Conservation (phyloP, 2,888 invertebrate species). For the Drosophila paramelanica region DNA sequence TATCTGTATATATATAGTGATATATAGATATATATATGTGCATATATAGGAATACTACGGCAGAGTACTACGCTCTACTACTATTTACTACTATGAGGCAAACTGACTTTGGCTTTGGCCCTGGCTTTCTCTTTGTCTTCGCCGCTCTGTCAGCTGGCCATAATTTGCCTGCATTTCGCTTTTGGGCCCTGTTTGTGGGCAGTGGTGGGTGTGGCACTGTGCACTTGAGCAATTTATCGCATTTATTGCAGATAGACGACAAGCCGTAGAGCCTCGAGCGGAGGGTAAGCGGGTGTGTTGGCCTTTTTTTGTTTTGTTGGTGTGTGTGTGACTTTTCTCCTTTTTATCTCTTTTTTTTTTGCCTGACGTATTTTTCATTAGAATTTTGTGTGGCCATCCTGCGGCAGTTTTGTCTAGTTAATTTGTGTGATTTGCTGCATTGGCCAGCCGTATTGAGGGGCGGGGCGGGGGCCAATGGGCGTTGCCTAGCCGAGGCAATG, state of each 20-base stretch:
- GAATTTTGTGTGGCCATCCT: slow-evolving; percentile 58
- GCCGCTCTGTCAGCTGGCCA: slow-evolving; percentile 7
- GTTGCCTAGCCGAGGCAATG: slow-evolving; percentile 6
- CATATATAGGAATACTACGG: slow-evolving; percentile 17
- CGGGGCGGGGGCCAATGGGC: slow-evolving; percentile 15
- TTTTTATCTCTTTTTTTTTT: not conserved
- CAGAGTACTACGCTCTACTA: slow-evolving; percentile 27
- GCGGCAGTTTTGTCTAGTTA: slow-evolving; percentile 78
- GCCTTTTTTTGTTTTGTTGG: not conserved
- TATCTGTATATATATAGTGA: slow-evolving; percentile 3
- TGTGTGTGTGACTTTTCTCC: slow-evolving; percentile 8
- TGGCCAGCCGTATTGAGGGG: slow-evolving; percentile 9
- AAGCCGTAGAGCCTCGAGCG: not conserved
- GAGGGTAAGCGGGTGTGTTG: not conserved
- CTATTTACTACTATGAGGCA: slow-evolving; percentile 28
- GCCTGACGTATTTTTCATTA: slow-evolving; percentile 65
- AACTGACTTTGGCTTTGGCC: slow-evolving; percentile 21
- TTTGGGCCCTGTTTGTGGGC: not conserved
- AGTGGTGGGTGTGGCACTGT: slow-evolving; percentile 20
- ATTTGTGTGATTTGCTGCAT: slow-evolving; percentile 79
- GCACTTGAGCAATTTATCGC: slow-evolving; percentile 77
- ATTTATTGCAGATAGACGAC: slow-evolving; percentile 58
- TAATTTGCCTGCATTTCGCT: slow-evolving; percentile 74
- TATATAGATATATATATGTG: slow-evolving; percentile 10
- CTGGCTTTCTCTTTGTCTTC: slow-evolving; percentile 14